A percentile compares a stretch with the other conserved stretches of the same genome.
Conservation (phyloP, 2,888 invertebrate genomes). For the Syrista parreyssii region DNA sequence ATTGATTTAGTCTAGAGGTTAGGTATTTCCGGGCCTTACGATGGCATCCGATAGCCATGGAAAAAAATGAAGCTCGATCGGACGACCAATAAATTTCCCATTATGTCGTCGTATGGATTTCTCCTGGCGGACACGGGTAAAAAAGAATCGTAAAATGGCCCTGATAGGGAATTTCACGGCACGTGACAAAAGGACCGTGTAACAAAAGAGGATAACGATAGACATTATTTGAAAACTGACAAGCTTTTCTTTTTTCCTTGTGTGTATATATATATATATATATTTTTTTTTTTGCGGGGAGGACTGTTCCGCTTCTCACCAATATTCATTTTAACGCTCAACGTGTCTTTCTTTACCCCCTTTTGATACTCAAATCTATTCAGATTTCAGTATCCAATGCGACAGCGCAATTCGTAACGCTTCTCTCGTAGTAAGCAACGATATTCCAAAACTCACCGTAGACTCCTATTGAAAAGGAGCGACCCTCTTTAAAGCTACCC, state of each 20-base stretch:
- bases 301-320: not conserved
- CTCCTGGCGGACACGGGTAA: conserved; percentile 11
- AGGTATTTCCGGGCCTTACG: not conserved
- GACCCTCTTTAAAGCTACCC: not conserved
- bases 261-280: not conserved
- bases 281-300: too few relatives aligned
- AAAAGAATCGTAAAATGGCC: conserved; percentile 29
- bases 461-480: not conserved
- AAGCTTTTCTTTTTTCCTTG: not conserved
- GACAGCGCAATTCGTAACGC: not conserved
- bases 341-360: not conserved
- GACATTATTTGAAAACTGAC: not conserved
- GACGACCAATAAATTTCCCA: conserved; percentile 46
- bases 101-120: conserved; percentile 31
- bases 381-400: not conserved
- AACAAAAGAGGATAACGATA: not conserved
- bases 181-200: not conserved
- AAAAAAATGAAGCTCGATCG: conserved; percentile 41
- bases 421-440: not conserved
- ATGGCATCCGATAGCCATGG: conserved; percentile 21
- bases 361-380: not conserved
- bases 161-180: conserved; percentile 30
- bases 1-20: not conserved
- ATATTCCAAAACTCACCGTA: not conserved
- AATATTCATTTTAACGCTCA: not conserved